Evolutionary conservation across 2,113 vertebrate genomes (phyloP).

Genomic region (Cryptomyrus ogoouensis): DNA sequence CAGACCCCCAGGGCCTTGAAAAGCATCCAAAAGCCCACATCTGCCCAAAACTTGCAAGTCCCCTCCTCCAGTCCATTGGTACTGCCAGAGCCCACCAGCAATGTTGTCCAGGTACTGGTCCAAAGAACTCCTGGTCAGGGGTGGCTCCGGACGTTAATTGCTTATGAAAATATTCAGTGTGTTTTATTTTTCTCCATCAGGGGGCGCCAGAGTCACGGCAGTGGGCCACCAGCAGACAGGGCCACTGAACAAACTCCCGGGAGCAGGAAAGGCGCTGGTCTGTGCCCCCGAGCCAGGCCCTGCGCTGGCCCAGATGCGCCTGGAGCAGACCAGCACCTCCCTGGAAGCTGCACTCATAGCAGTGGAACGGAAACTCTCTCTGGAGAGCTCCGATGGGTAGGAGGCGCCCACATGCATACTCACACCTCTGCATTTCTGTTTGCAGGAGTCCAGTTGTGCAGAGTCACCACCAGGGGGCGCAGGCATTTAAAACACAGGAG

Average conservation of each 20-base stretch:
- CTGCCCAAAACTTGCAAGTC: constrained; percentile 40
- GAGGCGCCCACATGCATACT: background rate
- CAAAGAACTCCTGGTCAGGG: background rate
- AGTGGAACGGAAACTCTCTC: constrained; percentile 69
- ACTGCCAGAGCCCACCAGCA: background rate
- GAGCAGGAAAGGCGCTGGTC: constrained; percentile 35
- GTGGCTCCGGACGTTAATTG: background rate
- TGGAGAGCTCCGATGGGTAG: constrained; percentile 38
- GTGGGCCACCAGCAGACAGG: background rate
- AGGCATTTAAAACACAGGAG: constrained; percentile 30
- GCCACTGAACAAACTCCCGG: constrained; percentile 11
- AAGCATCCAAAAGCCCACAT: constrained; percentile 46
- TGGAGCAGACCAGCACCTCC: constrained; percentile 79
- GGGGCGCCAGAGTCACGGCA: constrained; percentile 19
- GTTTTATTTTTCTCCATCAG: background rate
- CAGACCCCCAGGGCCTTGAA: background rate
- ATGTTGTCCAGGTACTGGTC: background rate
- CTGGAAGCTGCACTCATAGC: constrained; percentile 67
- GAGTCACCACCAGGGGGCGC: constrained; percentile 65
- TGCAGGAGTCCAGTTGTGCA: constrained; percentile 54
- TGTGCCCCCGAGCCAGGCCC: constrained; percentile 22
- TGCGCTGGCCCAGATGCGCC: constrained; percentile 56
- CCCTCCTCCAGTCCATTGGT: too few relatives aligned
- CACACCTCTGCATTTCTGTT: constrained; percentile 34
- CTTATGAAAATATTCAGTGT: background rate